phyloP scores from a whole-genome alignment of 2,797 vertebrate species.

The Odontamblyopus rebecca region DNA sequence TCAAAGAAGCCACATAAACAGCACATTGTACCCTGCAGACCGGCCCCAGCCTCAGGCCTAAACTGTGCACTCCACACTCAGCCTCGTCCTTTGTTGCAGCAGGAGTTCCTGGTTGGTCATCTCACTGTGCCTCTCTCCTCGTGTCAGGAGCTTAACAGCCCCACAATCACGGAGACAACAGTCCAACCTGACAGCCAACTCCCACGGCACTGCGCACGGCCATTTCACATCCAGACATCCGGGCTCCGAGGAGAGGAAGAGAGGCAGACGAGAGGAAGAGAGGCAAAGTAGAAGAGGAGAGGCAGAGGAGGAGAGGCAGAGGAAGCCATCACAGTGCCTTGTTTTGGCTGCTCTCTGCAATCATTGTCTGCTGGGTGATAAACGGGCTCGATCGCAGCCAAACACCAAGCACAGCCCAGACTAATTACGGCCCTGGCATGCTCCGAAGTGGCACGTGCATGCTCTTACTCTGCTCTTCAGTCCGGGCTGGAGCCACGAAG shows the following conservation, averaged over 20 bases:
- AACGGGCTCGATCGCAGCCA: slow-evolving; percentile 59
- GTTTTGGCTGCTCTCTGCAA: slow-evolving; percentile 63
- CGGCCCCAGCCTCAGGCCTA: background rate
- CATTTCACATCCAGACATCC: slow-evolving; percentile 43
- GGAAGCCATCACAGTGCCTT: slow-evolving; percentile 52
- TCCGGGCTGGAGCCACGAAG: slow-evolving; percentile 53
- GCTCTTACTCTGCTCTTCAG: slow-evolving; percentile 31
- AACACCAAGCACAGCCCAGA: slow-evolving; percentile 57
- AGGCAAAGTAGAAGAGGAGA: no score
- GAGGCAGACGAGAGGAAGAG: no score
- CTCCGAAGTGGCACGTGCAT: slow-evolving; percentile 49
- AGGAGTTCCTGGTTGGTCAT: slow-evolving; percentile 32
- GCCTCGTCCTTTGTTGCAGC: slow-evolving; percentile 5
- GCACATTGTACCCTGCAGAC: background rate
- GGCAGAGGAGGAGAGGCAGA: slow-evolving; percentile 9
- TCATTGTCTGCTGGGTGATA: slow-evolving; percentile 69
- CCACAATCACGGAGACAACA: slow-evolving; percentile 25
- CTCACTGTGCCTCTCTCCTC: slow-evolving; percentile 47
- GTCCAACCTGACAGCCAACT: slow-evolving; percentile 49
- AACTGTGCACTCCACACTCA: background rate
- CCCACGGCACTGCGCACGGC: slow-evolving; percentile 43
- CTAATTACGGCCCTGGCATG: slow-evolving; percentile 70
- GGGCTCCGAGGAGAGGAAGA: slow-evolving; percentile 28
- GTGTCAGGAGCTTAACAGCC: slow-evolving; percentile 53
- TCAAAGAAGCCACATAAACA: background rate